phyloP scores from a whole-genome alignment of 2,888 invertebrate genomes.

The Criorhina ranunculi region DNA sequence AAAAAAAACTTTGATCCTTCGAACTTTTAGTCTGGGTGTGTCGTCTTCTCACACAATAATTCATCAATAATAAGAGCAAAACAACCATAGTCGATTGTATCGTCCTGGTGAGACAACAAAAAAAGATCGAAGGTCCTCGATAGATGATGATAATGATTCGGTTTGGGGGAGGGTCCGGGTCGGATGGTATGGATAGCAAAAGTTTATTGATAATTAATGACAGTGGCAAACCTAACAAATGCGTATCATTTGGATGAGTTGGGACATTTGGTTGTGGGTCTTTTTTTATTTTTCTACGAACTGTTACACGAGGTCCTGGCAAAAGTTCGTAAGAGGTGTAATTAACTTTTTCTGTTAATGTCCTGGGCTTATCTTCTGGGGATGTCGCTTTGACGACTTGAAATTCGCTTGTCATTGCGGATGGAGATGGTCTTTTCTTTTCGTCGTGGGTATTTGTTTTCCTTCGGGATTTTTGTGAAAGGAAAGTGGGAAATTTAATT shows the following conservation, averaged over 20 bases:
- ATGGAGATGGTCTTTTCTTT: slow-evolving; percentile 45
- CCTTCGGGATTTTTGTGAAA: slow-evolving; percentile 20
- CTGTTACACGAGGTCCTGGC: slow-evolving; percentile 34
- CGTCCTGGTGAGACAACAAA: slow-evolving; percentile 30
- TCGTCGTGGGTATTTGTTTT: slow-evolving; percentile 12
- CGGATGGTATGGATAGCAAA: slow-evolving; percentile 21
- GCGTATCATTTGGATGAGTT: slow-evolving; percentile 75
- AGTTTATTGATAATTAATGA: slow-evolving; percentile 76
- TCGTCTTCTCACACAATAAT: slow-evolving; percentile 50
- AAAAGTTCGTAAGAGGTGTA: slow-evolving; percentile 52
- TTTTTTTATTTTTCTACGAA: background rate
- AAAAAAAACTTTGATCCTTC: slow-evolving; percentile 57
- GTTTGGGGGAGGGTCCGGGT: background rate
- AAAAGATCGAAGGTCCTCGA: slow-evolving; percentile 51
- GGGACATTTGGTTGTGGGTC: slow-evolving; percentile 48
- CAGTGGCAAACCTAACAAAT: slow-evolving; percentile 65
- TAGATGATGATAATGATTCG: slow-evolving; percentile 49
- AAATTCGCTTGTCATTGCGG: slow-evolving; percentile 66
- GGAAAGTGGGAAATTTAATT: slow-evolving; percentile 60
- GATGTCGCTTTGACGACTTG: slow-evolving; percentile 64
- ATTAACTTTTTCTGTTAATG: slow-evolving; percentile 62
- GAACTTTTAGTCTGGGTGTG: slow-evolving; percentile 30
- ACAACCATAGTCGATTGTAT: slow-evolving; percentile 26
- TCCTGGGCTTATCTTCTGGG: slow-evolving; percentile 35
- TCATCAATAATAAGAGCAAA: slow-evolving; percentile 49